Percentiles rank a stretch among this genome's conserved stretches.
Conservation (phyloP, 2,888 invertebrate species). For the Nemurella pictetii region DNA sequence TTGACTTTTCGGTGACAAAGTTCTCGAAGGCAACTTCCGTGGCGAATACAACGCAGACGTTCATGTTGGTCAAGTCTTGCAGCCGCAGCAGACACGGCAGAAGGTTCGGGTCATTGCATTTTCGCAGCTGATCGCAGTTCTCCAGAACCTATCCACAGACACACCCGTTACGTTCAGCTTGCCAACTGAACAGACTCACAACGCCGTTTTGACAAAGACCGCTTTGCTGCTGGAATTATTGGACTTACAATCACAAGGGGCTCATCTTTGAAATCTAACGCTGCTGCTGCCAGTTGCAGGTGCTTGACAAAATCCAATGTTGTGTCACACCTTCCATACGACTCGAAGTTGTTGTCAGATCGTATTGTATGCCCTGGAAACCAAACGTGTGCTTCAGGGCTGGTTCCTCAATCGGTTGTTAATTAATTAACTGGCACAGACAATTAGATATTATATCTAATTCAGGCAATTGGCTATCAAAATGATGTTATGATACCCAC, state of each 20-base stretch:
- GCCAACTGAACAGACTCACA: too few species aligned
- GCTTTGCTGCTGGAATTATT: not conserved
- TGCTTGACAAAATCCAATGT: slow-evolving; percentile 64
- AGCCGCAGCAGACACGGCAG: slow-evolving; percentile 73
- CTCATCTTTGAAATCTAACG: slow-evolving; percentile 52
- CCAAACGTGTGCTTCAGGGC: too few species aligned
- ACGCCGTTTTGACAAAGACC: not conserved
- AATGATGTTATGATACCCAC: too few species aligned
- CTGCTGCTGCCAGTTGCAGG: slow-evolving; percentile 18
- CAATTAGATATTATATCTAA: too few species aligned
- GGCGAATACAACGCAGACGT: slow-evolving; percentile 75
- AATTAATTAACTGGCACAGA: too few species aligned
- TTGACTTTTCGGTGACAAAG: slow-evolving; percentile 58
- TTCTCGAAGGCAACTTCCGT: slow-evolving; percentile 82
- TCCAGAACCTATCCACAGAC: slow-evolving; percentile 73
- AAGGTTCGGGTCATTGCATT: slow-evolving; percentile 69
- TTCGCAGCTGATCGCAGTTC: slow-evolving; percentile 76
- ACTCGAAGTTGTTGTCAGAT: slow-evolving; percentile 50
- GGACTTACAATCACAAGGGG: slow-evolving; percentile 60
- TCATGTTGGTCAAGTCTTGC: slow-evolving; percentile 70
- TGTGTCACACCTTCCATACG: slow-evolving; percentile 65
- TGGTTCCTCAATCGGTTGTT: not conserved
- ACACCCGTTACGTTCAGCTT: slow-evolving; percentile 16
- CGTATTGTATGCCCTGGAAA: slow-evolving; percentile 49
- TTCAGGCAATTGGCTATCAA: too few species aligned